Percentiles rank a stretch among this genome's conserved stretches.
phyloP scores from a whole-genome alignment of 2,113 vertebrate genomes.

The Saimiri boliviensis region DNA sequence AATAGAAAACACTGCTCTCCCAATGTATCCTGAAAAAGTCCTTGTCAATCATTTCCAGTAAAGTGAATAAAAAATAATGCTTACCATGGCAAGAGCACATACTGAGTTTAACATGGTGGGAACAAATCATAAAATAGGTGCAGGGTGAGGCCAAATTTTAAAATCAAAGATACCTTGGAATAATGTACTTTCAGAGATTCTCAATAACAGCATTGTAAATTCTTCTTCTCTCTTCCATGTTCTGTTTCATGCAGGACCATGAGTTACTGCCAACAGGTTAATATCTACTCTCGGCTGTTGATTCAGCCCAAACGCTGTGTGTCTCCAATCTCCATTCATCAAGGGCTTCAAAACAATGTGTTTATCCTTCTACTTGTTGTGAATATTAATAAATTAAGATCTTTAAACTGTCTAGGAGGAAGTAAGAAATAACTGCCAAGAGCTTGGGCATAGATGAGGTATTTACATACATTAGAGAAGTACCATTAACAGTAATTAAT shows the following conservation, averaged over 20 bases:
- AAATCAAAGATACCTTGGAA: conserved; percentile 68
- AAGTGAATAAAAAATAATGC: conserved; percentile 78
- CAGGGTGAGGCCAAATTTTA: conserved; percentile 58
- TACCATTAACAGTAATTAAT: conserved; percentile 78
- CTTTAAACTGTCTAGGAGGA: conserved; percentile 73
- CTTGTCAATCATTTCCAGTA: conserved; percentile 78
- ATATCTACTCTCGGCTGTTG: conserved; percentile 79
- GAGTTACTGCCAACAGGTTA: conserved; percentile 73
- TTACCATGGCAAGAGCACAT: conserved; percentile 54
- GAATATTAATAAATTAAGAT: conserved; percentile 81
- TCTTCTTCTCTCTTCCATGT: conserved; percentile 33
- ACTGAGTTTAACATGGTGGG: conserved; percentile 72
- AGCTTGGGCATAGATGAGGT: conserved; percentile 65
- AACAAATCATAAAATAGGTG: conserved; percentile 72
- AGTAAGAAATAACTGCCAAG: conserved; percentile 76
- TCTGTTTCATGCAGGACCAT: conserved; percentile 62
- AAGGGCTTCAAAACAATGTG: conserved; percentile 77
- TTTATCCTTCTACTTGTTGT: conserved; percentile 73
- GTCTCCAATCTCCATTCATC: conserved; percentile 78
- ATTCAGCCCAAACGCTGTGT: conserved; percentile 65
- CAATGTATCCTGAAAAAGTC: conserved; percentile 77
- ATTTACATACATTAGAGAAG: conserved; percentile 71
- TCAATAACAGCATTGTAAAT: conserved; percentile 76
- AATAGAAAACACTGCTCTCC: conserved; percentile 69
- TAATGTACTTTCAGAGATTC: conserved; percentile 69